Conservation (phyloP, 2,797 vertebrate species). For the Valencia hispanica region DNA sequence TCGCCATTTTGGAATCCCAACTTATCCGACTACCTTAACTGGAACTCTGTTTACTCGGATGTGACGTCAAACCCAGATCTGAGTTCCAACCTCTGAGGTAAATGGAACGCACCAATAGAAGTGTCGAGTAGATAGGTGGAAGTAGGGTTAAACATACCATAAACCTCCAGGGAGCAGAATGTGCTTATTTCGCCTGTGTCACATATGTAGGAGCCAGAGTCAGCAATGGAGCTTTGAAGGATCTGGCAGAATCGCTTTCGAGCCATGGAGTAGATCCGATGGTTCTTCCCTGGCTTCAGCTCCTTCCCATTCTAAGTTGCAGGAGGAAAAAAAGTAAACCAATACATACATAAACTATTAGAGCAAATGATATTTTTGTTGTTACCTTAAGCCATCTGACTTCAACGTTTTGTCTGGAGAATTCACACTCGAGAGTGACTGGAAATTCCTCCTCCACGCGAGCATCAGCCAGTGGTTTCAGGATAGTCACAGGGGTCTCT, state of each 20-base stretch:
- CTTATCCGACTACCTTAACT: too few relatives aligned
- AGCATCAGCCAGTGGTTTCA: conserved; percentile 81
- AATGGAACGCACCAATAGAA: too few relatives aligned
- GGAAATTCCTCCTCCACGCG: conserved; percentile 85
- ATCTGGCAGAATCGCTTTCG: conserved; percentile 90
- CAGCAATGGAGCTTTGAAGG: conserved; percentile 72
- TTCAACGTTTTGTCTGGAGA: conserved; percentile 87
- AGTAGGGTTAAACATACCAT: conserved; percentile 76
- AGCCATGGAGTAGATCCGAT: conserved; percentile 88
- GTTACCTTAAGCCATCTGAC: conserved; percentile 92
- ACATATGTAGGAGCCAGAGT: conserved; percentile 88
- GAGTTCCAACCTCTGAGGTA: too few relatives aligned
- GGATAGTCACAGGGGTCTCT: conserved; percentile 90
- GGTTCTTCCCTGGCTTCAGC: conserved; percentile 79
- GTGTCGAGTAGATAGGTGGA: too few relatives aligned
- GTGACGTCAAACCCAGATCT: too few relatives aligned
- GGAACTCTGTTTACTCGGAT: too few relatives aligned
- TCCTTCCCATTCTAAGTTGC: conserved; percentile 79
- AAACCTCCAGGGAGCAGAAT: conserved; percentile 79
- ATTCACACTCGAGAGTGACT: conserved; percentile 89
- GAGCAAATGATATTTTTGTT: neutral
- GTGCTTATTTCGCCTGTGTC: conserved; percentile 79
- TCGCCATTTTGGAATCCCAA: too few relatives aligned
- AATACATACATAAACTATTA: neutral
- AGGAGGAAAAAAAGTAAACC: neutral